Evolutionary conservation across 2,797 vertebrate genomes (phyloP), one percentile per base, ranked within the genome.

Genomic region (Sebastes diploproa): DNA sequence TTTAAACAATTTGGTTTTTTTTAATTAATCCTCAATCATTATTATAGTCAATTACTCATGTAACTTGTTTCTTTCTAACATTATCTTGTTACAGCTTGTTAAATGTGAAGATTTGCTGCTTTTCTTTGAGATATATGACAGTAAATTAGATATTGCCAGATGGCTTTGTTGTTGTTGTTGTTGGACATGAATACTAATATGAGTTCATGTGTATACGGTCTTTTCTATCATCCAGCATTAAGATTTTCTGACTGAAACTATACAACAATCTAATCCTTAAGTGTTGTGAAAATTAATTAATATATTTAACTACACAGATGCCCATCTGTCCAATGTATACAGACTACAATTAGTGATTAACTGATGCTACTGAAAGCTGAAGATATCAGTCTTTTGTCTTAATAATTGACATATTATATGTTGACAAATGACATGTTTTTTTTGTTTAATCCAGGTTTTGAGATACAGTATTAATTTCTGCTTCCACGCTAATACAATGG

Each of bases 301-400:
- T 46, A 1, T 46, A 0, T 46, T 0, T 46, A 18, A 46, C 42
- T 18, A 2, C 0, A 46, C 42, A 18, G 42, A 18, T 27, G 7
- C 13, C 56, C 14, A 60, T 30, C 7, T 18, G 58, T 60, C 7
- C 27, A 60, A n/a, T n/a, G 14, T 52, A 52, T 9, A 52, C 20
- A 60, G 27, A 30, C 8, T 29, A 18, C 13, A 58, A 8, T 58
- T 25, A 27, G 0, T 25, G 25, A 58, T 58, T 60, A 30, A 32
- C 59, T 32, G 29, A 61, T 13, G 52, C n/a, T 54, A 54, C 0
- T 54, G 20, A 22, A 54, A 54, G 2, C 50, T 11, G n/a, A 10
- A 54, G n/a, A 54, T 23, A 55, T 55, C 54, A 55, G 11, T 23
- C 22, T 55, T 52, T 20, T 20, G 50, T 52, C 8, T 52, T 18